Evolutionary conservation across 2,888 invertebrate genomes (phyloP).

Genomic region (Clunio marinus): DNA sequence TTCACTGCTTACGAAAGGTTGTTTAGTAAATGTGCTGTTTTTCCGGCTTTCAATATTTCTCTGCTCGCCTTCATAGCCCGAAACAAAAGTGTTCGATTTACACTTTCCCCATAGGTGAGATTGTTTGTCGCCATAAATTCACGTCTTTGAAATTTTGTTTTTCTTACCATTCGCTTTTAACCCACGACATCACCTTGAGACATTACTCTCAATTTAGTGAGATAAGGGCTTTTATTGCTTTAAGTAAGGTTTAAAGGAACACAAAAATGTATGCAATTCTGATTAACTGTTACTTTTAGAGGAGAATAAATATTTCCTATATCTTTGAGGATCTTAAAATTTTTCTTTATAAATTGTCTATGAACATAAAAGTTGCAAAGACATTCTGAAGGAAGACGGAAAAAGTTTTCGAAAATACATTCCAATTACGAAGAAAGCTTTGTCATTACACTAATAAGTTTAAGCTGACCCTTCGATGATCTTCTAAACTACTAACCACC

Average conservation of each 20-base stretch:
- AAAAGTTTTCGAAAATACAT: too few relatives aligned
- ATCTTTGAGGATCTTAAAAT: too few relatives aligned
- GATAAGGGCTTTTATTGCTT: conserved; percentile 5
- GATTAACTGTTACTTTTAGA: conserved; percentile 27
- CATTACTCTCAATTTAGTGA: conserved; percentile 27
- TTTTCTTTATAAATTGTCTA: too few relatives aligned
- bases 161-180: background rate
- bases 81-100: background rate
- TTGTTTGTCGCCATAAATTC: conserved; percentile 38
- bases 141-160: conserved; percentile 11
- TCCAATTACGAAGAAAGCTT: too few relatives aligned
- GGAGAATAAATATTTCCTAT: background rate
- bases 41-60: background rate
- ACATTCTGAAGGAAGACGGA: too few relatives aligned
- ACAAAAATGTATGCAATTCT: conserved; percentile 17
- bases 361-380: too few relatives aligned
- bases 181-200: background rate
- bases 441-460: too few relatives aligned
- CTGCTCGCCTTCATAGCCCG: background rate
- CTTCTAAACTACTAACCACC: too few relatives aligned
- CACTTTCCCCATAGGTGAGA: conserved; percentile 9
- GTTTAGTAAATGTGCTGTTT: background rate
- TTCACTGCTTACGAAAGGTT: background rate
- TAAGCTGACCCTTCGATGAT: too few relatives aligned
- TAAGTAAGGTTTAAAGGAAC: background rate